Evolutionary conservation across 2,888 invertebrate species (phyloP).

Genomic region (Atherix ibis): DNA sequence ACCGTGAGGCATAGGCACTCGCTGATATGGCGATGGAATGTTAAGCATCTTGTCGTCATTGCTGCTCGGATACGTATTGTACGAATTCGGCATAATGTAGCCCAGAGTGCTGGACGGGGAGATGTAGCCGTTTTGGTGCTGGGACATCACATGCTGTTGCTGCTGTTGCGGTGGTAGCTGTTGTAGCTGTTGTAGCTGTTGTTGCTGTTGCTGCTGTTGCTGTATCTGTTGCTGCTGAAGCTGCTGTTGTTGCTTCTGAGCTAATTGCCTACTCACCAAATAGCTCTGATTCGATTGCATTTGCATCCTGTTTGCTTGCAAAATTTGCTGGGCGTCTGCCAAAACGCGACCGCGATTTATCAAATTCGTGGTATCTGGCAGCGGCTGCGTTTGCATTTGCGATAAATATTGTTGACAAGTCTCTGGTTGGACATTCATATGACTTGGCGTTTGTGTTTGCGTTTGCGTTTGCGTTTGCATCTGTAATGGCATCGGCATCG

Average conservation of each 20-base stretch:
- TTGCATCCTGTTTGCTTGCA: slow-evolving; percentile 11
- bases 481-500: slow-evolving; percentile 16
- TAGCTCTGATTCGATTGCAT: slow-evolving; percentile 18
- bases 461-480: slow-evolving; percentile 12
- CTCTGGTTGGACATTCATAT: slow-evolving; percentile 1
- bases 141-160: slow-evolving; percentile 11
- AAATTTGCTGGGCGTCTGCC: slow-evolving; percentile 3
- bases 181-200: no score
- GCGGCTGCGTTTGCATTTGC: slow-evolving; percentile 12
- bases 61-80: slow-evolving; percentile 5
- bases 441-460: slow-evolving; percentile 11
- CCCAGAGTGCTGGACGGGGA: no score
- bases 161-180: slow-evolving; percentile 6
- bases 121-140: slow-evolving; percentile 13
- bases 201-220: no score
- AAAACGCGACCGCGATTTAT: no score
- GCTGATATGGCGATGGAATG: slow-evolving; percentile 38
- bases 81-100: slow-evolving; percentile 3
- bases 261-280: slow-evolving; percentile 19
- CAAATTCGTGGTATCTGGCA: no score
- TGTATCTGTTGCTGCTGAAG: slow-evolving; percentile 8
- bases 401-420: slow-evolving; percentile 15
- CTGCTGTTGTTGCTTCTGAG: slow-evolving; percentile 18
- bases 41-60: slow-evolving; percentile 11
- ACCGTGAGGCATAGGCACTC: slow-evolving; percentile 44